Evolutionary conservation across 2,888 invertebrate genomes (phyloP), one percentile per base, ranked within the genome.

Genomic region (Drosophila hamatofila): DNA sequence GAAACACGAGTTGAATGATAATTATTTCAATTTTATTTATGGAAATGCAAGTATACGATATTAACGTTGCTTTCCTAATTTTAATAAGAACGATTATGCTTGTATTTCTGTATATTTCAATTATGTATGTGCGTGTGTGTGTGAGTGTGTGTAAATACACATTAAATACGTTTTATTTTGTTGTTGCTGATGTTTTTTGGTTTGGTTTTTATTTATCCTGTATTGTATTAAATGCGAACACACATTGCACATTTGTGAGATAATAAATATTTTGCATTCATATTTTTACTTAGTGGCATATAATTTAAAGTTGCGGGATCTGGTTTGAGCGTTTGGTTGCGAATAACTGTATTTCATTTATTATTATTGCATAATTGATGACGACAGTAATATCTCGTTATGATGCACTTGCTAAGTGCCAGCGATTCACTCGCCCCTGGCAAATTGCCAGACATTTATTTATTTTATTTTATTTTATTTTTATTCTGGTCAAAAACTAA

Each of bases 71-170:
- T 30, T 72, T 61, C 76, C 80, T 76, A 80, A 76, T 56, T 76
- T 76, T 67, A 62, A 60, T 76, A 80, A 74, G 46, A 79, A 76
- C 77, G 78, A 80, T 78, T 78, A 80, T 78, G 77, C 63, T 63
- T 80, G 59, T 65, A 80, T 72, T 78, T 72, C 41, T 65, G 72
- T 76, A 65, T 64, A 64, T 57, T 66, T 77, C 35, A 60, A 57
- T 73, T 59, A 21, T 11, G 42, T 56, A 39, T 59, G 46, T 61
- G 18, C 25, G 6, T 25, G 23, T 23, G 37, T 42, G 42, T 48
- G 37, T 55, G 41, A 42, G 37, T 57, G 39, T 49, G 18, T 37
- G 30, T 33, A 30, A 21, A 27, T 64, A 72, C 64, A 49, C 55
- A 42, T 61, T 61, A 58, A 57, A 64, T 39, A 51, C 37, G 46